Evolutionary conservation across 2,888 invertebrate genomes (phyloP).

Genomic region (Liodrosophila aerea): DNA sequence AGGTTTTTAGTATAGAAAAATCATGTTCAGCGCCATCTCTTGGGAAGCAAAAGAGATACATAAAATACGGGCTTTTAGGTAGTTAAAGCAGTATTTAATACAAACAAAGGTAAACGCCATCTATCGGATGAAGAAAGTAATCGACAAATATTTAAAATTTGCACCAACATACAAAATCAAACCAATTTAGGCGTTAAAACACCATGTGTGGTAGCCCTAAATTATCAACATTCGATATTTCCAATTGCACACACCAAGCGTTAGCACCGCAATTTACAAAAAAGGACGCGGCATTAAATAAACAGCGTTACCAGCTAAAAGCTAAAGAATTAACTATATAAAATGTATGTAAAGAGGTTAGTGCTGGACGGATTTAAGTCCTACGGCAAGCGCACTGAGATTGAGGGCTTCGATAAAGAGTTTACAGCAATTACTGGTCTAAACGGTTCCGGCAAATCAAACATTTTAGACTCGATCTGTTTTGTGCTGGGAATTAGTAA

Average conservation of each 20-base stretch:
- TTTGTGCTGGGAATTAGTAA: conserved; percentile 98
- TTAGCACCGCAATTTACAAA: conserved; percentile 35
- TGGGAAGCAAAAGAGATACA: no score
- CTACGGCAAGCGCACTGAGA: conserved; percentile 95
- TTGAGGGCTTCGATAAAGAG: conserved; percentile 94
- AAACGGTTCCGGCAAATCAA: conserved; percentile 99
- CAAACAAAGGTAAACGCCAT: no score
- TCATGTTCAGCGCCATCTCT: no score
- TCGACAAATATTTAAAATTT: no score
- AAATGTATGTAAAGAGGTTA: conserved; percentile 95
- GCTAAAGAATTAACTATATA: not conserved
- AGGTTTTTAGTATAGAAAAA: no score
- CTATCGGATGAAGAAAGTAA: no score
- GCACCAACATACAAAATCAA: no score
- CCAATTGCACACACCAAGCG: conserved; percentile 32
- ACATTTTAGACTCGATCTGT: conserved; percentile 98
- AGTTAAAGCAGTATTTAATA: no score
- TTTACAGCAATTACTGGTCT: conserved; percentile 99
- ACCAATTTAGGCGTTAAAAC: no score
- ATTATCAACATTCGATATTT: not conserved
- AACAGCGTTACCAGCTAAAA: conserved; percentile 4
- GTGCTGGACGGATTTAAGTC: conserved; percentile 99
- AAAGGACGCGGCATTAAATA: conserved; percentile 46
- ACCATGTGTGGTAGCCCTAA: not conserved
- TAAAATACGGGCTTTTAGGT: no score